Evolutionary conservation across 1,140 invertebrate species (phyloP).

Genomic region (Littorina saxatilis): DNA sequence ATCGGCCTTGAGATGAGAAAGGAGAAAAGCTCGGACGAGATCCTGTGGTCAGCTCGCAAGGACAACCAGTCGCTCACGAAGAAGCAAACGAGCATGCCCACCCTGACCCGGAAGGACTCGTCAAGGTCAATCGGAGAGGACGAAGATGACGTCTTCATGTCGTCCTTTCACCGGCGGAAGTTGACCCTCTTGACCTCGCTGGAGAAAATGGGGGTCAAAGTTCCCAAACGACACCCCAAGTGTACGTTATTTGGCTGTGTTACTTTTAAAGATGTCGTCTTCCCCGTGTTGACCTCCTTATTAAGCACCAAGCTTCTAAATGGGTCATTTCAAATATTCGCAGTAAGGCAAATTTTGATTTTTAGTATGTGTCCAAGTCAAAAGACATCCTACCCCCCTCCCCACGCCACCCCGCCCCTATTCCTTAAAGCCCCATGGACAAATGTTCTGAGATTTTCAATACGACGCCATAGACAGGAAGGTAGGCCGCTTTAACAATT

Average conservation of each 20-base stretch:
- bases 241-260: background rate
- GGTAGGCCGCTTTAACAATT: too few relatives aligned
- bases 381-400: too few relatives aligned
- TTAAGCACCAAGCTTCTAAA: too few relatives aligned
- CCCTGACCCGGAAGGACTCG: conserved; percentile 11
- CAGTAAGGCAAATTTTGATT: too few relatives aligned
- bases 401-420: too few relatives aligned
- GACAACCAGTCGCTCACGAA: background rate
- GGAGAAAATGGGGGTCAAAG: conserved; percentile 17
- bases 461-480: too few relatives aligned
- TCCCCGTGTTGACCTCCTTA: too few relatives aligned
- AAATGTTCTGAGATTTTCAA: too few relatives aligned
- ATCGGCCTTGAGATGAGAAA: background rate
- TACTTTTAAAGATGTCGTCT: too few relatives aligned
- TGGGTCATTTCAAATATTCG: too few relatives aligned
- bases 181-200: background rate
- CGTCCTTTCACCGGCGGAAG: conserved; percentile 18
- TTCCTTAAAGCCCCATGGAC: too few relatives aligned
- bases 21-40: conserved; percentile 12
- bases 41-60: background rate
- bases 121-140: background rate
- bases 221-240: background rate
- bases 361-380: too few relatives aligned
- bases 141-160: background rate
- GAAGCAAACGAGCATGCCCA: conserved; percentile 13